Percentiles rank a stretch among this genome's conserved stretches.
These are phyloP conservation scores for Diorhabda carinulata DNA, from an alignment of 1,140 invertebrate species.

Conservation along the genomic window DNA sequence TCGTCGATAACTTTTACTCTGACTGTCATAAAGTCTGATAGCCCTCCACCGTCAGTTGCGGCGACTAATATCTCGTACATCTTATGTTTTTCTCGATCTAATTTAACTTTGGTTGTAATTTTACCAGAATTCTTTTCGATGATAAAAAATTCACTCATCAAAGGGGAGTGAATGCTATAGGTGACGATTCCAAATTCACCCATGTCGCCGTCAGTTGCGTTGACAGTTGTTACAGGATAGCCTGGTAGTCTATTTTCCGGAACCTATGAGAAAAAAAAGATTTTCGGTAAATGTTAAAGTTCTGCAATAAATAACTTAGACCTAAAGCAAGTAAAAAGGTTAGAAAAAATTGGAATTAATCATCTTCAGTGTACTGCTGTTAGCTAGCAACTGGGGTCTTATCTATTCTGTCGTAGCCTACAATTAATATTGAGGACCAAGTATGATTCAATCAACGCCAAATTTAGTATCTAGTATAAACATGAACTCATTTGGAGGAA, in stretches of 20 bases:
- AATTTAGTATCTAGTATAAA: no score
- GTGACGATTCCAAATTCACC: slow-evolving; percentile 74
- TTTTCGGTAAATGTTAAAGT: slow-evolving; percentile 47
- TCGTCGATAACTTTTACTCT: slow-evolving; percentile 75
- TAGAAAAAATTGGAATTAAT: no score
- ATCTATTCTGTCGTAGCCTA: no score
- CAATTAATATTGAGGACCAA: no score
- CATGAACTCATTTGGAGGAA: no score
- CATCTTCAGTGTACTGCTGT: no score
- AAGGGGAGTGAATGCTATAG: slow-evolving; percentile 78
- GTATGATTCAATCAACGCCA: no score
- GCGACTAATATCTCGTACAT: slow-evolving; percentile 76
- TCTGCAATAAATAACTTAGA: no score
- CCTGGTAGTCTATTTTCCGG: slow-evolving; percentile 79
- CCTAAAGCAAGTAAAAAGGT: no score
- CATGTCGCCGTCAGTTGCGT: slow-evolving; percentile 76
- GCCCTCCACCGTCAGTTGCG: slow-evolving; percentile 82
- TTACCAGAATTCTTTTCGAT: slow-evolving; percentile 76
- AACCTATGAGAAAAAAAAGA: slow-evolving; percentile 50
- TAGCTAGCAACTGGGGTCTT: no score
- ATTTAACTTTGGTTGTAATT: slow-evolving; percentile 66
- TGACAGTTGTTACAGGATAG: slow-evolving; percentile 65
- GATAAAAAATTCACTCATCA: slow-evolving; percentile 70
- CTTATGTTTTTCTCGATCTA: slow-evolving; percentile 75
- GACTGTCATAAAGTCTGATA: slow-evolving; percentile 73